phyloP scores from a whole-genome alignment of 2,888 invertebrate genomes.

The Drosophila paracracens region DNA sequence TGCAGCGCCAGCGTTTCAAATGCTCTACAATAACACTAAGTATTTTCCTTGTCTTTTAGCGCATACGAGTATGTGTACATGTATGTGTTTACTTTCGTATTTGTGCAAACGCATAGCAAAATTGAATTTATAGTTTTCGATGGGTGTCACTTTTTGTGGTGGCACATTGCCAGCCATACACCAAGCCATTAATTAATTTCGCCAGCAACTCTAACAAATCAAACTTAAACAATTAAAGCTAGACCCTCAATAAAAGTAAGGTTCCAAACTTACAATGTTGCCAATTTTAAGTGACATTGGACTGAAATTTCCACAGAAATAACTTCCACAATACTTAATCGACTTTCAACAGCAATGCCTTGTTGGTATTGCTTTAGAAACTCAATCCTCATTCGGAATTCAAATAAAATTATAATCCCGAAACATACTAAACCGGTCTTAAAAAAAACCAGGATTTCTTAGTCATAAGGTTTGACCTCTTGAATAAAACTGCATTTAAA shows the following conservation, averaged over 20 bases:
- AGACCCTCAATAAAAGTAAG: background rate
- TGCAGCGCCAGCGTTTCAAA: conserved; percentile 47
- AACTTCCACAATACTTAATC: background rate
- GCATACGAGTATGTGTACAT: conserved; percentile 4
- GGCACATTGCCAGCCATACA: conserved; percentile 64
- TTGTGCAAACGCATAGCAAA: conserved; percentile 66
- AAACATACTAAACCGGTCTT: too few relatives aligned
- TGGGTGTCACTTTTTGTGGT: conserved; percentile 33
- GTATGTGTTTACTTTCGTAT: background rate
- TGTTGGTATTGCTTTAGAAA: background rate
- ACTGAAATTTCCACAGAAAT: background rate
- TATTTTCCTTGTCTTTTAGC: conserved; percentile 30
- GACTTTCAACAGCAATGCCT: background rate
- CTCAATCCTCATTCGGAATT: too few relatives aligned
- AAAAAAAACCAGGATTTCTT: background rate
- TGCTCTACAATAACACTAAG: conserved; percentile 12
- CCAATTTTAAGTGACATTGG: background rate
- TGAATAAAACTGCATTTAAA: background rate
- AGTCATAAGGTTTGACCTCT: background rate
- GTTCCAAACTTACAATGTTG: background rate
- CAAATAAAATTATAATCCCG: too few relatives aligned
- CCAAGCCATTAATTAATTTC: conserved; percentile 72
- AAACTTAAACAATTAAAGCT: conserved; percentile 55
- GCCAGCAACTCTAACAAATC: conserved; percentile 22
- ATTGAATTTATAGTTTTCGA: conserved; percentile 75